Evolutionary conservation across 2,888 invertebrate species (phyloP).

Genomic region (Dendrolimus houi): DNA sequence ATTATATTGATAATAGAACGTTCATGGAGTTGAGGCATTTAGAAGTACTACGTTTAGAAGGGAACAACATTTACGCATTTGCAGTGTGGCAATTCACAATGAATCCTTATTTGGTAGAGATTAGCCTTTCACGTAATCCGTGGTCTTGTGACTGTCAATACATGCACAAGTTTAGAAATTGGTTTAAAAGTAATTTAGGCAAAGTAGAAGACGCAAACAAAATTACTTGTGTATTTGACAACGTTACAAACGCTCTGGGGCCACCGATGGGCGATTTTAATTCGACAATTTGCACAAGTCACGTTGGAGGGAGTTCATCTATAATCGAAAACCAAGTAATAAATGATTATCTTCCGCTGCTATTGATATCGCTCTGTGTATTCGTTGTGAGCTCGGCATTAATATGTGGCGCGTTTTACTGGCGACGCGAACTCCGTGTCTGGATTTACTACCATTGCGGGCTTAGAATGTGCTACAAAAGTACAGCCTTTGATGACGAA

Average conservation of each 20-base stretch:
- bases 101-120: slow-evolving; percentile 91
- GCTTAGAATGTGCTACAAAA: slow-evolving; percentile 90
- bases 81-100: slow-evolving; percentile 90
- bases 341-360: slow-evolving; percentile 87
- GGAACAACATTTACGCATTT: slow-evolving; percentile 88
- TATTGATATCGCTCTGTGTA: slow-evolving; percentile 86
- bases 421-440: slow-evolving; percentile 86
- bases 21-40: slow-evolving; percentile 88
- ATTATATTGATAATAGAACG: slow-evolving; percentile 89
- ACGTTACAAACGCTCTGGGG: slow-evolving; percentile 82
- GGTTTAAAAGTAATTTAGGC: slow-evolving; percentile 85
- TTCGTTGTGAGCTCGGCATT: slow-evolving; percentile 86
- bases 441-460: slow-evolving; percentile 93
- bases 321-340: slow-evolving; percentile 85
- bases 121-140: slow-evolving; percentile 88
- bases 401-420: slow-evolving; percentile 87
- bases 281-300: slow-evolving; percentile 84
- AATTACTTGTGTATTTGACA: slow-evolving; percentile 86
- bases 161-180: slow-evolving; percentile 85
- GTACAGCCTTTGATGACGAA: slow-evolving; percentile 86
- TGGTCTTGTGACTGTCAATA: slow-evolving; percentile 96
- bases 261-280: slow-evolving; percentile 86
- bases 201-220: slow-evolving; percentile 88
- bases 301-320: slow-evolving; percentile 83
- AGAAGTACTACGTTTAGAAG: slow-evolving; percentile 89